These are phyloP conservation scores for Lasioglossum villosulum DNA, from an alignment of 2,888 invertebrate genomes.

Conservation along the genomic window DNA sequence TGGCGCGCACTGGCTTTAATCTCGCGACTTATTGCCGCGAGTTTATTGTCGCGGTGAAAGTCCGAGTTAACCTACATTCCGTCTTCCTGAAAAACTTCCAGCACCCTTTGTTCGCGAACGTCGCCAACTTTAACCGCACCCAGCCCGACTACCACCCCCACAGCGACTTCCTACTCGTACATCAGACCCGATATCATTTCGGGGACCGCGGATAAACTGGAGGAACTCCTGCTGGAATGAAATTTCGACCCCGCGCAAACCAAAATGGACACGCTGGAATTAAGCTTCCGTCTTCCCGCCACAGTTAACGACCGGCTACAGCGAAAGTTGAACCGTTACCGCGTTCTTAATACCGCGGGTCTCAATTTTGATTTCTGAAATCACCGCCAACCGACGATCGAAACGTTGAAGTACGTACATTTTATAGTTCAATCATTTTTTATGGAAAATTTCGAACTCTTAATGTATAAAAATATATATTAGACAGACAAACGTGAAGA, in stretches of 20 bases:
- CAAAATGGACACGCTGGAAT: not conserved
- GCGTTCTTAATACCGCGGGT: not conserved
- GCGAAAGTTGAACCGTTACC: not conserved
- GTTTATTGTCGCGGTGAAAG: constrained; percentile 63
- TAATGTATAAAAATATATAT: too few relatives aligned
- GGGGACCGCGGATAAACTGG: constrained; percentile 13
- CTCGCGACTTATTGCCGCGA: constrained; percentile 54
- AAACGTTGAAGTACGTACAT: not conserved
- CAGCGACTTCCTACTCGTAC: not conserved
- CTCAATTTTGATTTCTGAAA: not conserved
- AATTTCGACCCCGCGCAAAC: not conserved
- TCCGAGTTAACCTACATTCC: constrained; percentile 57
- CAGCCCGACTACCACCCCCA: not conserved
- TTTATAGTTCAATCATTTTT: not conserved
- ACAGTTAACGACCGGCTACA: not conserved
- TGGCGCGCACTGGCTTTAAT: constrained; percentile 57
- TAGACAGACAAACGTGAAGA: too few relatives aligned
- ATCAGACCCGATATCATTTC: not conserved
- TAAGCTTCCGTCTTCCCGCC: not conserved
- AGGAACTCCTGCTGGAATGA: constrained; percentile 3
- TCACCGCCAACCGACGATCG: too few relatives aligned
- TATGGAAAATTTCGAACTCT: too few relatives aligned
- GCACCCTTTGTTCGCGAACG: constrained; percentile 23
- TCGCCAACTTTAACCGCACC: not conserved
- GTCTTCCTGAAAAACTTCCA: constrained; percentile 52